Evolutionary conservation across 2,888 invertebrate genomes (phyloP).

Genomic region (Hypercompe scribonia): DNA sequence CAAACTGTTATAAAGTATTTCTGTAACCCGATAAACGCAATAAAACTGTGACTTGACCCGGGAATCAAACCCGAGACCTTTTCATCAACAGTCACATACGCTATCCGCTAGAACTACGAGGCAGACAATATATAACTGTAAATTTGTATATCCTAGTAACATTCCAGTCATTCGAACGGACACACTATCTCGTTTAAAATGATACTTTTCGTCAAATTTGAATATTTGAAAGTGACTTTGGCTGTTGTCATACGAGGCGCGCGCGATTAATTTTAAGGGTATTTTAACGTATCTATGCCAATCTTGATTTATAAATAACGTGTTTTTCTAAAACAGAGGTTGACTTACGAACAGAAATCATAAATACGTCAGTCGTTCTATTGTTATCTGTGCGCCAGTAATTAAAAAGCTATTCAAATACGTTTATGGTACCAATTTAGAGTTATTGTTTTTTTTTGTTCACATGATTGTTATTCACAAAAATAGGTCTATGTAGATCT

Average conservation of each 20-base stretch:
- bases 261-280: neutral
- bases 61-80: too few species aligned
- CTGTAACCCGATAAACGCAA: too few species aligned
- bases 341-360: neutral
- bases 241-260: neutral
- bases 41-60: too few species aligned
- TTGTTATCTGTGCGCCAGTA: neutral
- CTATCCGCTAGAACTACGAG: too few species aligned
- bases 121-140: neutral
- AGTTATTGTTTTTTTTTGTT: neutral
- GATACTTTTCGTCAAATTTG: neutral
- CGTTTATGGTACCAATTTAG: neutral
- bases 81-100: too few species aligned
- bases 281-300: neutral
- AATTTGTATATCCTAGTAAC: neutral
- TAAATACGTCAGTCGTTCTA: neutral
- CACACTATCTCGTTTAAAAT: neutral
- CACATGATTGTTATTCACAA: neutral
- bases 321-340: neutral
- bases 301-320: neutral
- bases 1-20: too few species aligned
- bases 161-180: neutral
- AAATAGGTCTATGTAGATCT: too few species aligned
- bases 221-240: constrained; percentile 11
- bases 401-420: neutral